These are phyloP conservation scores for Arrhamphus sclerolepis DNA, from an alignment of 2,797 vertebrate species.

Conservation along the genomic window DNA sequence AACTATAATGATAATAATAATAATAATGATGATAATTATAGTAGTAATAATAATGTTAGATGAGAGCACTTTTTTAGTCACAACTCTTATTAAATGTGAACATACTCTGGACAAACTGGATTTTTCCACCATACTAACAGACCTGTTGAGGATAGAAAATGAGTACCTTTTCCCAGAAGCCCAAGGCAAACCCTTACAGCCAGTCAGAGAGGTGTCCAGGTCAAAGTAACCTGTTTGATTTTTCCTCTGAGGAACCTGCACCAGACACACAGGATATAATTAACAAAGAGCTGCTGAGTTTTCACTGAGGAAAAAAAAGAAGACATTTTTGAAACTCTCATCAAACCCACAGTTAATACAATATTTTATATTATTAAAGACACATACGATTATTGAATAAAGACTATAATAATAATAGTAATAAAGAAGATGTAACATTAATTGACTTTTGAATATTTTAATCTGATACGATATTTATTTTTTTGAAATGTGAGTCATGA, in stretches of 20 bases:
- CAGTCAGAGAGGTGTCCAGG: slow-evolving; percentile 90
- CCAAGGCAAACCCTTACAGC: slow-evolving; percentile 88
- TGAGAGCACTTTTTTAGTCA: slow-evolving; percentile 4
- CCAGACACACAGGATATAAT: slow-evolving; percentile 40
- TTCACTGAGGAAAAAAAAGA: background rate
- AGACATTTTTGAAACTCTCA: background rate
- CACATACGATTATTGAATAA: too few species aligned
- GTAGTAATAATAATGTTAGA: slow-evolving; percentile 10
- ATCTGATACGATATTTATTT: background rate
- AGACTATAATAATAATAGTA: too few species aligned
- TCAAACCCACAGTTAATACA: too few species aligned
- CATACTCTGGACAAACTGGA: too few species aligned
- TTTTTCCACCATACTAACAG: slow-evolving; percentile 18
- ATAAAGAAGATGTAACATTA: too few species aligned
- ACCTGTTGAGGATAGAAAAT: slow-evolving; percentile 23
- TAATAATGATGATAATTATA: too few species aligned
- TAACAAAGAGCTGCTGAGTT: slow-evolving; percentile 6
- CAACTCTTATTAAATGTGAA: too few species aligned
- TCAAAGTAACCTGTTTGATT: slow-evolving; percentile 97
- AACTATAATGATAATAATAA: too few species aligned
- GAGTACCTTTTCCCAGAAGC: slow-evolving; percentile 89
- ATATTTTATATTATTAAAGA: too few species aligned
- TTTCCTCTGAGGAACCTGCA: slow-evolving; percentile 97
- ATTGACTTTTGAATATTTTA: too few species aligned
- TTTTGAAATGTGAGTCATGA: background rate